Base-by-base conservation (phyloP, 2,797 vertebrate species). In the Coregonus suidteri region DNA sequence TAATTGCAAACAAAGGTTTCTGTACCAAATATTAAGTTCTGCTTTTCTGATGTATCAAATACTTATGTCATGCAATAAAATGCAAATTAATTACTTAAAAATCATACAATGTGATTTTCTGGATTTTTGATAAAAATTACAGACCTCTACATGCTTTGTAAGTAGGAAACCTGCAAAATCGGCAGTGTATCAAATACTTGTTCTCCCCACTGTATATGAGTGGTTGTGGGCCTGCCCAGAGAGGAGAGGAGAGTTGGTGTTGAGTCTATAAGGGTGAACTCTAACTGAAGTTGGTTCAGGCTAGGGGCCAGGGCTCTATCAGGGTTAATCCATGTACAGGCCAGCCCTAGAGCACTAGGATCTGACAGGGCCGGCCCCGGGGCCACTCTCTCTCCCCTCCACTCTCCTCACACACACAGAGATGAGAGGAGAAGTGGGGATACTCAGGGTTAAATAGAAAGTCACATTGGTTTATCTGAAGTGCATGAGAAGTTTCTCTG, bases 261-360 rank as follows among this genome's bases (percentile, higher is more conserved):
- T 59, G 53, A 25, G 3, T 25, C 56, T 54, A 30, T 54, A 35
- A 53, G 18, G 18, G 51, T 16, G 71, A 51, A 37, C 64, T 66
- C 20, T 11, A 30, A 77, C 76, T 41, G 11, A 41, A 75, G 80
- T 31, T 73, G 62, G 73, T 79, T 59, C 65, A 66, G 81, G 64
- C 76, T 74, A 18, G 18, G 70, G 81, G 76, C 72, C 47, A 79
- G 70, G 31, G 68, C 79, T 71, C 74, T 52, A 79, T 85, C 83
- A 78, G 82, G 78, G 81, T 86, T 82, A 85, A 84, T 84, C 72
- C 84, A 69, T 56, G 75, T 72, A 79, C 52, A 77, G 79, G 71
- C 73, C 66, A 76, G 51, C 66, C 80, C 81, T 62, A 37, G 51
- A 80, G 74, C 31, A 71, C 71, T 71, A 34, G 54, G 75, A 85